Conservation (phyloP, 2,888 invertebrate genomes). For the Tuberolachnus salignus region DNA sequence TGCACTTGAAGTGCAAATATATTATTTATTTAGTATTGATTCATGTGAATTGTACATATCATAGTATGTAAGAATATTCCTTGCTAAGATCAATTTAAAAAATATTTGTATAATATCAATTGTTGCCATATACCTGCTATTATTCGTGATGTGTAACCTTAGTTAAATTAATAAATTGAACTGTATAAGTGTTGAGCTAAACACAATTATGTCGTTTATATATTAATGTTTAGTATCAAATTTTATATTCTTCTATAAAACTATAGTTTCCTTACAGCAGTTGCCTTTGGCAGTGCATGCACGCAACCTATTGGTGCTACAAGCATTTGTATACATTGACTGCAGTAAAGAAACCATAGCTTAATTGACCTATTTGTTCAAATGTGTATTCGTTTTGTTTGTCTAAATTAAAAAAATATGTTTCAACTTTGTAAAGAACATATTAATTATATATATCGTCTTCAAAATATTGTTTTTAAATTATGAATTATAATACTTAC, state of each 20-base stretch:
- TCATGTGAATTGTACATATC: constrained; percentile 28
- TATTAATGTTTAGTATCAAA: not conserved
- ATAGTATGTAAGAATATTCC: constrained; percentile 3
- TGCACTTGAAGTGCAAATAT: not conserved
- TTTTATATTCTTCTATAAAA: not conserved
- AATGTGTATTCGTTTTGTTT: no score
- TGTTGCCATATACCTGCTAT: constrained; percentile 3
- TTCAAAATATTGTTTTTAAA: no score
- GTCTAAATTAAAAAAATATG: no score
- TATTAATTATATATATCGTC: no score
- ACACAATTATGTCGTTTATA: not conserved
- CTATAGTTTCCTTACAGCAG: no score
- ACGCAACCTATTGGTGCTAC: no score
- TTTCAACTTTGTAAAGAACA: no score
- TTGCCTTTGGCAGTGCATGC: no score
- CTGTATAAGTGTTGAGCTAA: not conserved
- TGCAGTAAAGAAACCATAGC: no score
- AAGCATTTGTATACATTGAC: no score
- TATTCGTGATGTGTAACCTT: constrained; percentile 5
- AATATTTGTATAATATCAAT: constrained; percentile 11
- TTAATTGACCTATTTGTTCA: no score
- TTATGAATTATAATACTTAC: no score
- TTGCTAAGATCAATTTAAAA: constrained; percentile 19
- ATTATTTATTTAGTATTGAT: not conserved
- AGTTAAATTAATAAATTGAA: not conserved